A percentile compares a stretch with the other conserved stretches of the same genome.
phyloP scores from a whole-genome alignment of 2,113 vertebrate species.

The Coptodon bakossiorum region DNA sequence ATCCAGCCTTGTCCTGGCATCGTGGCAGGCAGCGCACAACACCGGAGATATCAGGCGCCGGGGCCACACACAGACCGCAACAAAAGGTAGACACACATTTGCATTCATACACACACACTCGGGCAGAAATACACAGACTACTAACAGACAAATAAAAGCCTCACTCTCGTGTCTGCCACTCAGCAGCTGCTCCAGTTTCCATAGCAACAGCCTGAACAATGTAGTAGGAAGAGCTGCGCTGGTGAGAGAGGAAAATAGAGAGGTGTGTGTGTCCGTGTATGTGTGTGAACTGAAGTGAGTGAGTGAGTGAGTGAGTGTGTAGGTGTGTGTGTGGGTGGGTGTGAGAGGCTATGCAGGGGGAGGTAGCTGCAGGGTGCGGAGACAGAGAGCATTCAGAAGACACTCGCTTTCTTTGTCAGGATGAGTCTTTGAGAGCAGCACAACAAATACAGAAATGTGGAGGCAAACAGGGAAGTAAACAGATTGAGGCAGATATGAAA shows the following conservation, averaged over 20 bases:
- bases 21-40: slow-evolving; percentile 67
- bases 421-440: slow-evolving; percentile 26
- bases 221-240: slow-evolving; percentile 70
- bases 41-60: slow-evolving; percentile 73
- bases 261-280: slow-evolving; percentile 40
- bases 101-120: slow-evolving; percentile 59
- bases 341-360: slow-evolving; percentile 58
- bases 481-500: background rate
- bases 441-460: slow-evolving; percentile 37
- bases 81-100: slow-evolving; percentile 68
- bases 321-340: slow-evolving; percentile 56
- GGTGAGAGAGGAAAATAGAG: slow-evolving; percentile 50
- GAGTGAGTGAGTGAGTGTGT: slow-evolving; percentile 45
- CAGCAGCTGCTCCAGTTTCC: slow-evolving; percentile 92
- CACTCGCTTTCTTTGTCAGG: slow-evolving; percentile 59
- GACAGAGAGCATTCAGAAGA: slow-evolving; percentile 59
- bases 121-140: slow-evolving; percentile 64
- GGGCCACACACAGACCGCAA: slow-evolving; percentile 73
- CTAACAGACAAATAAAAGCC: slow-evolving; percentile 70
- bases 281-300: background rate
- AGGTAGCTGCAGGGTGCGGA: slow-evolving; percentile 55
- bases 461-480: background rate
- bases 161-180: slow-evolving; percentile 75
- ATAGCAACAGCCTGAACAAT: slow-evolving; percentile 85
- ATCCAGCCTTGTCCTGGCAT: slow-evolving; percentile 76